Evolutionary conservation across 2,888 invertebrate genomes (phyloP), one percentile per base, ranked within the genome.

Genomic region (Lottia gigantea): DNA sequence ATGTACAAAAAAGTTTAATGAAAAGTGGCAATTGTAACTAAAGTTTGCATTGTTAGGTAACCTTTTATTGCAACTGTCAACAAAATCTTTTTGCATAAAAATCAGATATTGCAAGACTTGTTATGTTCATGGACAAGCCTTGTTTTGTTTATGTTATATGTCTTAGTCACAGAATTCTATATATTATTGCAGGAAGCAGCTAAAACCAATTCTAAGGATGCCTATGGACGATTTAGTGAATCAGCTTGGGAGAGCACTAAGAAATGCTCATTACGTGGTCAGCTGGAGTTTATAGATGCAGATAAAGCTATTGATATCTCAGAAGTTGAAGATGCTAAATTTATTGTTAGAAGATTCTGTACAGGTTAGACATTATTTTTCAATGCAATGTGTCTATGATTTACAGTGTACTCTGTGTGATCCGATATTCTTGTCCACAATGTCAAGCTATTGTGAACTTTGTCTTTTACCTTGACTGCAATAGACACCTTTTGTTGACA

Each of bases 331-430:
- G 91, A 96, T 0, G 98, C 98, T 0, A 90, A 94, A 0, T 95
- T 95, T 86, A 99, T 99, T 83, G 98, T 99, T 40, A 98, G 96
- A 88, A 91, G 98, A 85, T 98, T 96, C 87, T 94, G 92, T 61
- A 96, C 95, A 67, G 95, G 95, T 91, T 88, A 87, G 73, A 88
- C 65, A 8, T 19, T 64, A 15, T 3, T 16, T 23, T 55, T 19
- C 15, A 11, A 49, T 66, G 23, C 12, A 64, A 1, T 40, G 25
- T 19, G 16, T 12, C 4, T 25, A 3, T 1, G 3, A 64, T 15
- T 64, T 14, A 23, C 64, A 64, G 14, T 14, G 64, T 12, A 16
- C 8, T 14, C 25, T 2, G 12, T 31, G 6, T n/a, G n/a, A n/a
- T n/a, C n/a, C n/a, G n/a, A n/a, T n/a, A n/a, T n/a, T n/a, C n/a